Conservation (phyloP, 2,888 invertebrate genomes). For the Nebria brevicollis region DNA sequence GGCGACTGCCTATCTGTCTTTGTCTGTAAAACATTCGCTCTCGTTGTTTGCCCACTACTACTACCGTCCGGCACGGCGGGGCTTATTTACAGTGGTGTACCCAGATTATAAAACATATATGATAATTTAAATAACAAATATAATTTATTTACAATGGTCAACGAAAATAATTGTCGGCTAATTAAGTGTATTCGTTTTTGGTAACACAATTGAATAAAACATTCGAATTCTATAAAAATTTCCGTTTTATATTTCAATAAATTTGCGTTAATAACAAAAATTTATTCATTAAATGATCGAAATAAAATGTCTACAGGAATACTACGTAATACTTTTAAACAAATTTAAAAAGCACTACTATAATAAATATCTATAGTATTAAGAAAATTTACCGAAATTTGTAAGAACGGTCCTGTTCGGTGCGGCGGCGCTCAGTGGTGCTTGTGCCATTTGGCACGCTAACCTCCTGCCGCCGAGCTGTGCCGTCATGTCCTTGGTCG, state of each 20-base stretch:
- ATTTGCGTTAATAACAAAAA: no score
- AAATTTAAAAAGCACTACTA: no score
- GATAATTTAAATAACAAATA: background rate
- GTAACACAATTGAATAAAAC: no score
- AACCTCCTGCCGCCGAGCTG: background rate
- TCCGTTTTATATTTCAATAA: no score
- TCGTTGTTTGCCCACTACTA: background rate
- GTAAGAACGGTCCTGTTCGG: background rate
- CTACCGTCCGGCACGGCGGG: background rate
- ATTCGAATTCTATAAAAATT: no score
- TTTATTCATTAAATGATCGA: no score
- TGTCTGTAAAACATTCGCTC: conserved; percentile 7
- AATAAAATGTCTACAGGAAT: no score
- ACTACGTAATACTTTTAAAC: no score
- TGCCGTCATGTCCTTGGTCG: background rate
- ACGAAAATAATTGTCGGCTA: no score
- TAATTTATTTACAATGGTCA: no score
- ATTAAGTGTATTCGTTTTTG: no score
- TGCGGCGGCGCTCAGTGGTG: background rate
- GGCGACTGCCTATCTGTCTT: conserved; percentile 38
- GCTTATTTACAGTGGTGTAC: background rate
- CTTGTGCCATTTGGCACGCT: background rate
- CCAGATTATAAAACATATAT: background rate
- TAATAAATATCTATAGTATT: no score
- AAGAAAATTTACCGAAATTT: background rate